Evolutionary conservation across 23 tunicate species (phyloP).

Genomic region (Ciona savignyi): DNA sequence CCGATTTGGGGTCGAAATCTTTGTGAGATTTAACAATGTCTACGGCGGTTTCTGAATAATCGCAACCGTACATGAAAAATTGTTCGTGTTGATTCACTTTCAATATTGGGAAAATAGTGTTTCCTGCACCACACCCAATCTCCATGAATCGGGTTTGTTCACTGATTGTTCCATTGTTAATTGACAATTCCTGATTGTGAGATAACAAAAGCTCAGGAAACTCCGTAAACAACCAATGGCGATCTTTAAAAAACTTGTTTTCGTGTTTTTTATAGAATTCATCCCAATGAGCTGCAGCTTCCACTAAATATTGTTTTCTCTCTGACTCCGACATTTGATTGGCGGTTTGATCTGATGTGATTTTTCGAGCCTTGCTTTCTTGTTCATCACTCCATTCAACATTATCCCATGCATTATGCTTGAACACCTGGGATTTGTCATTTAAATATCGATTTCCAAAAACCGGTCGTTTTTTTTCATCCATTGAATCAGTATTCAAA

Average conservation of each 20-base stretch:
- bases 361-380: conserved; percentile 62
- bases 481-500: too few relatives aligned
- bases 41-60: conserved; percentile 72
- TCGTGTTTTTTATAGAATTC: conserved; percentile 94
- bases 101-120: conserved; percentile 89
- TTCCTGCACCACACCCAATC: conserved; percentile 97
- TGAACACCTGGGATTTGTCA: conserved; percentile 57
- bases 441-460: conserved; percentile 79
- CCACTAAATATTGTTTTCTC: conserved; percentile 17
- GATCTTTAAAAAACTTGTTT: conserved; percentile 92
- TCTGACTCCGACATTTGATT: conserved; percentile 20
- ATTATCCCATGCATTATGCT: conserved; percentile 99
- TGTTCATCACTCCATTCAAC: conserved; percentile 96
- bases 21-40: conserved; percentile 53
- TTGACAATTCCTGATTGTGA: background rate
- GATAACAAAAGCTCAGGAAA: conserved; percentile 69
- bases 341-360: conserved; percentile 42
- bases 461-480: conserved; percentile 51
- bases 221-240: conserved; percentile 99
- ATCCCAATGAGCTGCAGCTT: conserved; percentile 71
- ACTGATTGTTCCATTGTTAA: background rate
- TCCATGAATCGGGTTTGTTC: conserved; percentile 39
- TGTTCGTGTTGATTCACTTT: conserved; percentile 41
- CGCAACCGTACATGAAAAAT: conserved; percentile 92
- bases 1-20: conserved; percentile 35